These are phyloP conservation scores for Spilosoma lubricipeda DNA, from an alignment of 2,888 invertebrate species.

Conservation along the genomic window DNA sequence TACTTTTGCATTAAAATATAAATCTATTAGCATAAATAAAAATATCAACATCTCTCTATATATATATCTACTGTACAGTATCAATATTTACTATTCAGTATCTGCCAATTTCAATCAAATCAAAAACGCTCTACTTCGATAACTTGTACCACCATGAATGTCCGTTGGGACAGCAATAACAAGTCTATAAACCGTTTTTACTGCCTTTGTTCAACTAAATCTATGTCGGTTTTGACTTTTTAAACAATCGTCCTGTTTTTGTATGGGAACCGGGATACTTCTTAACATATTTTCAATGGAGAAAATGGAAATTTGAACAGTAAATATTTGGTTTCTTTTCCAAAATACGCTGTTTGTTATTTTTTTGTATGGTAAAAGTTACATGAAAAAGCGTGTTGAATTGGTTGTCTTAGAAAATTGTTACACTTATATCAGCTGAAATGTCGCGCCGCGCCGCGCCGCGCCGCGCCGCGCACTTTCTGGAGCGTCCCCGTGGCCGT, in stretches of 20 bases:
- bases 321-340: conserved; percentile 34
- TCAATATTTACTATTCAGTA: no score
- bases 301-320: conserved; percentile 59
- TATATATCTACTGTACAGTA: no score
- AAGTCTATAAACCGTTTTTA: conserved; percentile 86
- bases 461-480: no score
- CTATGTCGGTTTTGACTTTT: conserved; percentile 85
- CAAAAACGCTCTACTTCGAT: conserved; percentile 16
- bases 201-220: conserved; percentile 86
- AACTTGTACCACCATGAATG: conserved; percentile 60
- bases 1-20: no score
- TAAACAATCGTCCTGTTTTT: conserved; percentile 85
- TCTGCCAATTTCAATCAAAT: not conserved
- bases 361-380: conserved; percentile 5
- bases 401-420: no score
- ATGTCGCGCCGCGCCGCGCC: no score
- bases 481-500: no score
- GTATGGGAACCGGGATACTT: conserved; percentile 74
- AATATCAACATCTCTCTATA: no score
- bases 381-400: not conserved
- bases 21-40: no score
- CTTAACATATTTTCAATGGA: conserved; percentile 68
- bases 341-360: not conserved
- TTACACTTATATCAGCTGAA: no score
- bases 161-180: conserved; percentile 84